A percentile compares a stretch with the other conserved stretches of the same genome.
Conservation (phyloP, 2,888 invertebrate genomes). For the Macrophya annulata region DNA sequence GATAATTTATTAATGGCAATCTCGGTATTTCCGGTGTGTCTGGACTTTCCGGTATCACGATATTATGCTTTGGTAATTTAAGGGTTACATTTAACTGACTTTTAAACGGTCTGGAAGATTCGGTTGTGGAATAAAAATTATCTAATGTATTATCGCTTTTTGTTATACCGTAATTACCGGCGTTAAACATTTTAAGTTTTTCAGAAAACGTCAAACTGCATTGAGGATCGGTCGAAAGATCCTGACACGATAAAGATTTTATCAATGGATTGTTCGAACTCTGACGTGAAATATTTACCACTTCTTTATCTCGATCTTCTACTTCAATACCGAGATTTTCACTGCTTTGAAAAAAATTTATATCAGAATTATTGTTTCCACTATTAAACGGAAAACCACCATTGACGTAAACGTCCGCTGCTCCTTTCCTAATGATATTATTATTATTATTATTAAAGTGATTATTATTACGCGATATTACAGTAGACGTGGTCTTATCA, state of each 20-base stretch:
- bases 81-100: constrained; percentile 77
- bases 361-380: constrained; percentile 43
- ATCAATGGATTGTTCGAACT: constrained; percentile 64
- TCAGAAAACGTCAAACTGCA: constrained; percentile 59
- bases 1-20: constrained; percentile 71
- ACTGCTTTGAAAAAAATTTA: constrained; percentile 67
- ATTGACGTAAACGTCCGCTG: constrained; percentile 73
- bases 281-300: constrained; percentile 57
- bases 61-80: constrained; percentile 60
- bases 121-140: constrained; percentile 60
- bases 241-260: constrained; percentile 75
- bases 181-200: constrained; percentile 63
- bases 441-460: background rate
- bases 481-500: constrained; percentile 60
- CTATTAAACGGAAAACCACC: constrained; percentile 64
- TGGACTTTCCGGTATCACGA: constrained; percentile 59
- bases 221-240: constrained; percentile 67
- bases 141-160: constrained; percentile 73
- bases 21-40: constrained; percentile 71
- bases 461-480: constrained; percentile 55
- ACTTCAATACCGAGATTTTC: constrained; percentile 67
- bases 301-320: constrained; percentile 43
- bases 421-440: constrained; percentile 66
- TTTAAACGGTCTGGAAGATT: constrained; percentile 71
- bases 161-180: constrained; percentile 63